Conservation (phyloP, 2,888 invertebrate genomes). For the Hylaea fasciaria region DNA sequence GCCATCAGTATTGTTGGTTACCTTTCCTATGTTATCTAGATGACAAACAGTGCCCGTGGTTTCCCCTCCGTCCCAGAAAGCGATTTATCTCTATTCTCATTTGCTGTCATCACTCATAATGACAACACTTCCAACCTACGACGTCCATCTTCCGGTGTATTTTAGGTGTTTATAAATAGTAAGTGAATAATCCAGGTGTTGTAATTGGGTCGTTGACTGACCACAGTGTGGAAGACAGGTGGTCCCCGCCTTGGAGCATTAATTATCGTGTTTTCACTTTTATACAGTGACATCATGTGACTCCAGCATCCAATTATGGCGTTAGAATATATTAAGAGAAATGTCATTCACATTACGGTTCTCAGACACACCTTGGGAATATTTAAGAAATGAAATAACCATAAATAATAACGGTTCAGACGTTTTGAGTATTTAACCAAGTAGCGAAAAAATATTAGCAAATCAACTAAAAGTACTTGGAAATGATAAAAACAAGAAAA, state of each 20-base stretch:
- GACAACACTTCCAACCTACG: slow-evolving; percentile 36
- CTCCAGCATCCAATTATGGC: slow-evolving; percentile 19
- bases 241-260: slow-evolving; percentile 54
- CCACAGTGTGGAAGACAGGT: slow-evolving; percentile 51
- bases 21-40: slow-evolving; percentile 24
- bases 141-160: slow-evolving; percentile 36
- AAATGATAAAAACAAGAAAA: background rate
- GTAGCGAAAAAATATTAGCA: background rate
- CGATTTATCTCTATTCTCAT: slow-evolving; percentile 19
- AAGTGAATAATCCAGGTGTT: slow-evolving; percentile 63
- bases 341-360: slow-evolving; percentile 28
- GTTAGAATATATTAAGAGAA: slow-evolving; percentile 24
- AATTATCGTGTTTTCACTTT: slow-evolving; percentile 66
- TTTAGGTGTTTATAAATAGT: slow-evolving; percentile 51
- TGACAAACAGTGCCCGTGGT: slow-evolving; percentile 24
- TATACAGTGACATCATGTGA: slow-evolving; percentile 35
- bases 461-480: background rate
- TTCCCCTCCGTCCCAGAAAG: slow-evolving; percentile 18
- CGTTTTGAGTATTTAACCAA: background rate
- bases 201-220: slow-evolving; percentile 62
- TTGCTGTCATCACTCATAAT: slow-evolving; percentile 48
- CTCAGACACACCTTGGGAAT: slow-evolving; percentile 21
- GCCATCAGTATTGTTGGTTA: slow-evolving; percentile 6
- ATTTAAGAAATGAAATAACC: slow-evolving; percentile 8
- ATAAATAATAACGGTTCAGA: background rate